A percentile compares a stretch with the other conserved stretches of the same genome.
Conservation (phyloP, 2,888 invertebrate genomes). For the Amiota communis region DNA sequence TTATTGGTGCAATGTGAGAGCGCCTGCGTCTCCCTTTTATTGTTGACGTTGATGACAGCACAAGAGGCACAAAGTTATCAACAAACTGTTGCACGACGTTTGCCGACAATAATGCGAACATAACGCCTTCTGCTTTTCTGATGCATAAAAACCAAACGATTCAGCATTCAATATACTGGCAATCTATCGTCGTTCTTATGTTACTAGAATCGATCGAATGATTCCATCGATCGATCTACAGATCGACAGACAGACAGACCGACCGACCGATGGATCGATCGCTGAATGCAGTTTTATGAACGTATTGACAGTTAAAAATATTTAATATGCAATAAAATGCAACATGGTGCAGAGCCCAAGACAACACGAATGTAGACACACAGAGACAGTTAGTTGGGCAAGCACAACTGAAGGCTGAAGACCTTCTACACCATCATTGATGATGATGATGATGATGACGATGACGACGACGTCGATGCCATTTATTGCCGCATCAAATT, state of each 20-base stretch:
- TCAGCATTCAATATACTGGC: background rate
- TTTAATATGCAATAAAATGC: conserved; percentile 28
- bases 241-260: background rate
- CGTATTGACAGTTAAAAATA: conserved; percentile 28
- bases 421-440: background rate
- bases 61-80: too few relatives aligned
- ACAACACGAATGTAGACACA: background rate
- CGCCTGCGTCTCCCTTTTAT: background rate
- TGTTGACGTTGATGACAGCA: conserved; percentile 4
- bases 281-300: conserved; percentile 26
- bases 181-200: background rate
- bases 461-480: background rate
- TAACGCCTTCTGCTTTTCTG: conserved; percentile 14
- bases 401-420: background rate
- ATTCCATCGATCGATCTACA: conserved; percentile 8
- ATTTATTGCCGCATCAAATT: conserved; percentile 24
- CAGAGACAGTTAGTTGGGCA: background rate
- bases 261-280: conserved; percentile 4
- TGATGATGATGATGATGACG: background rate
- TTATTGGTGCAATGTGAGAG: background rate
- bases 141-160: background rate
- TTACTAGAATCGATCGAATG: background rate
- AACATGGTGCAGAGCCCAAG: conserved; percentile 10
- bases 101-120: conserved; percentile 10
- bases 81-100: conserved; percentile 5